Evolutionary conservation across 2,113 vertebrate species (phyloP), one percentile per base, ranked within the genome.

Genomic region (Caretta caretta): DNA sequence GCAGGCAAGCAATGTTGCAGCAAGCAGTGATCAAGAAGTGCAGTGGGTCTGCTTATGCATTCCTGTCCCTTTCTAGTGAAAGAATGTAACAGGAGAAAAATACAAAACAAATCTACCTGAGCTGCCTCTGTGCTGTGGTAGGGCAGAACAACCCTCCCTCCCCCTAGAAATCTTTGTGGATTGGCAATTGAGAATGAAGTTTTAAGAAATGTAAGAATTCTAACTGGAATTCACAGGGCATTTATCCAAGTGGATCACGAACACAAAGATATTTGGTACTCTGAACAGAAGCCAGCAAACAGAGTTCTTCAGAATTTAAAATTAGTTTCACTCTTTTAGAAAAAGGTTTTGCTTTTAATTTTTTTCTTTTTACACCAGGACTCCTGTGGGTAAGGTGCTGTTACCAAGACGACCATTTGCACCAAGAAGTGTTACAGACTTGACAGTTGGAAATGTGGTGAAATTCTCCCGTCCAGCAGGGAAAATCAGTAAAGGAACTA

Each of bases 401-500:
- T 49, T 93, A 50, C 90, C 80, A 69, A 91, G 82, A 9, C 53
- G 49, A 84, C 80, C 91, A 46, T 80, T 87, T 42, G 38, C 84
- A 80, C 62, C 92, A 89, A 88, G 86, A 83, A 87, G 35, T 42
- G n/a, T 69, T 86, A 83, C 59, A 38, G 87, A 93, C 25, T 19
- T 92, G 22, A 86, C 89, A 89, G 57, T 76, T 27, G 81, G 88
- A 27, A 88, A 96, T 79, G 31, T 88, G 8, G 83, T 93, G 88
- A 96, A 94, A 65, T 1, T n/a, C 81, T 97, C 62, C 19, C 80
- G 11, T 42, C 84, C 49, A 87, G 84, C 59, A 69, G 78, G 94
- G 3, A 94, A 93, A 24, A 65, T 96, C 86, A 90, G 81, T 50
- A 51, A 96, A 91, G 92, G 54, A 82, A 91, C 51, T 3, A 84